Evolutionary conservation across 2,113 vertebrate genomes (phyloP).

Genomic region (Pelodiscus sinensis): DNA sequence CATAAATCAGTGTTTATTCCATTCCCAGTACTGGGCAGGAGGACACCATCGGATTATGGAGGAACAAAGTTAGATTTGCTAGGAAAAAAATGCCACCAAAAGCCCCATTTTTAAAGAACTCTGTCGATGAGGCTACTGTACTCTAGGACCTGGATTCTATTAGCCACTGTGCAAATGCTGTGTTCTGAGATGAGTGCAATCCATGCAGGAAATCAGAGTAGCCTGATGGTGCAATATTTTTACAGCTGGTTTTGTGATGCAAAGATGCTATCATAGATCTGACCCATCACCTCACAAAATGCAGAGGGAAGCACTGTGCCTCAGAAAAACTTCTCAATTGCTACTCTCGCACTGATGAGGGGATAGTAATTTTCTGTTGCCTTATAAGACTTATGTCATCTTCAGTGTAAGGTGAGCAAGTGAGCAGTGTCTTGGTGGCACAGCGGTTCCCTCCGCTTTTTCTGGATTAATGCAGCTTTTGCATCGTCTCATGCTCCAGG

Average conservation of each 20-base stretch:
- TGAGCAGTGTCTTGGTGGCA: background rate
- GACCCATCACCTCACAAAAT: background rate
- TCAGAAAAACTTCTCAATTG: no score
- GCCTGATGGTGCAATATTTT: background rate
- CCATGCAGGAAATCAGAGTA: fast-evolving
- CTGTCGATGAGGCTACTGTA: background rate
- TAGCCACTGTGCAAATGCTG: background rate
- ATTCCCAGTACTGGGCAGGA: background rate
- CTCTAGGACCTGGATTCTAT: background rate
- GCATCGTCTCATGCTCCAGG: background rate
- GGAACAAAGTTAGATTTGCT: background rate
- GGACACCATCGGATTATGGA: background rate
- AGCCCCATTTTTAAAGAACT: background rate
- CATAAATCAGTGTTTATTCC: background rate
- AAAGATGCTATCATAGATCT: background rate
- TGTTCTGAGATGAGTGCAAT: background rate
- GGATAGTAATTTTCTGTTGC: background rate
- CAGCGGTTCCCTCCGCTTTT: background rate
- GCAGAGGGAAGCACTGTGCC: background rate
- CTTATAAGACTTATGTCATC: background rate
- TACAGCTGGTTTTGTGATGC: background rate
- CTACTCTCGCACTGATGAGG: background rate
- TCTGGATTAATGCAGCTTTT: background rate
- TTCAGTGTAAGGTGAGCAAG: no score
- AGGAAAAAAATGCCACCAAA: background rate